Percentiles rank a stretch among this genome's conserved stretches.
Evolutionary conservation across 2,888 invertebrate genomes (phyloP).

Genomic region (Neoitamus cyanurus): DNA sequence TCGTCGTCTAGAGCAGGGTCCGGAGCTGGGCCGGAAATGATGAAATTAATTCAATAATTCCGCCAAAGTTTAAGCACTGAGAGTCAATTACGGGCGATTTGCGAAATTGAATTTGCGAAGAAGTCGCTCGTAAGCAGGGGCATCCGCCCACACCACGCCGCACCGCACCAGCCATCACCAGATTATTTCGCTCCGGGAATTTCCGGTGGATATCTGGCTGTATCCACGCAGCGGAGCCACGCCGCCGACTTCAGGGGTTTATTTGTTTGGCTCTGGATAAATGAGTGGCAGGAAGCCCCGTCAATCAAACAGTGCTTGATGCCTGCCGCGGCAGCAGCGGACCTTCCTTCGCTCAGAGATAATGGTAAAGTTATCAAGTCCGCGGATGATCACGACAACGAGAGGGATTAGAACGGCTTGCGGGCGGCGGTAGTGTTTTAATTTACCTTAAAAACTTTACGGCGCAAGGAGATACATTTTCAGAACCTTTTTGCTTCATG

Average conservation of each 20-base stretch:
- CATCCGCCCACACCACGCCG: not conserved
- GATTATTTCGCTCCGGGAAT: constrained; percentile 7
- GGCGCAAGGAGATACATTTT: not conserved
- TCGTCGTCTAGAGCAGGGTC: not conserved
- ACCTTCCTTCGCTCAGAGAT: not conserved
- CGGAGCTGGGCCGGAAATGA: constrained; percentile 21
- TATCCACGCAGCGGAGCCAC: not conserved
- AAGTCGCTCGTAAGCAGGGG: not conserved
- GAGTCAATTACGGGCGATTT: constrained; percentile 46
- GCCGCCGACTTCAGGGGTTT: not conserved
- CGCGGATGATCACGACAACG: not conserved
- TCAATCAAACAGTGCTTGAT: not conserved
- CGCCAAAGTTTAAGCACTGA: constrained; percentile 37
- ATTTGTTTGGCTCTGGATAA: not conserved
- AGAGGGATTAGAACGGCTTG: not conserved
- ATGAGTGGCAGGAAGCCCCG: not conserved
- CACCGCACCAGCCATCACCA: not conserved
- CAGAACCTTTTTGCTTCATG: not conserved
- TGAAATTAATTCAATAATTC: constrained; percentile 47
- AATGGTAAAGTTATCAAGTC: constrained; percentile 1
- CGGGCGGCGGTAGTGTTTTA: not conserved
- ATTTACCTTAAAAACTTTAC: not conserved
- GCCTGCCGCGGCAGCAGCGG: not conserved
- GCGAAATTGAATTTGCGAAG: constrained; percentile 40
- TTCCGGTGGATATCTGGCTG: not conserved